Base-by-base conservation (phyloP, 2,888 invertebrate species). In the Seira sanloemensis region DNA sequence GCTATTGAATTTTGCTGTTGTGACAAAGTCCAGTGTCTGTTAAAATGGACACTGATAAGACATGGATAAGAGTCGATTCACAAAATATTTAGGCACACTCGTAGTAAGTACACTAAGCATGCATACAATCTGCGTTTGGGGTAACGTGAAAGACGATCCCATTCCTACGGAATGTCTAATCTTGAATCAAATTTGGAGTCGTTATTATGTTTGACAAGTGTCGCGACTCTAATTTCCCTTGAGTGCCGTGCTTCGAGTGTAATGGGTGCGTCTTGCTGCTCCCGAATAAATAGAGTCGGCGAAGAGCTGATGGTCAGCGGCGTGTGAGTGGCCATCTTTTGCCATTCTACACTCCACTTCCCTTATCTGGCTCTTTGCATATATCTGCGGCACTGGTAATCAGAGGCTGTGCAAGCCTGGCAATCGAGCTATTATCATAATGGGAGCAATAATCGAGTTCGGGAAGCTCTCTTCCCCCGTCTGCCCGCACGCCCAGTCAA, bases 161-260 rank as follows among this genome's bases (percentile, higher is more conserved):
- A n/a, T n/a, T n/a, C n/a, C n/a, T n/a, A n/a, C n/a, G n/a, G n/a
- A n/a, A n/a, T n/a, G n/a, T n/a, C n/a, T n/a, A n/a, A n/a, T n/a
- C n/a, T 50, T 50, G 50, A 50, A 16, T 50, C 50, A 50, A 12
- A 50, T 50, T 50, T 50, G 50, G 16, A 2, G n/a, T 50, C 50
- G 16, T 50, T 12, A 12, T 50, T 50, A 86, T 86, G 85, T 88
- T 86, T 86, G 89, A 86, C 86, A 86, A 87, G 86, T 87, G 86
- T 78, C 85, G 79, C 86, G 86, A 87, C 81, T 88, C 89, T 89
- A 89, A 89, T 89, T 89, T 89, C 89, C 89, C 89, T 87, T 87
- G 89, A 89, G 89, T 89, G 89, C 88, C 88, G 88, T 89, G 89
- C 86, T 54, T 71, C 71, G 54, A 62, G 76, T 7, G 54, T 54